A percentile compares a stretch with the other conserved stretches of the same genome.
phyloP scores from a whole-genome alignment of 1,140 invertebrate species.

The Myzus persicae region DNA sequence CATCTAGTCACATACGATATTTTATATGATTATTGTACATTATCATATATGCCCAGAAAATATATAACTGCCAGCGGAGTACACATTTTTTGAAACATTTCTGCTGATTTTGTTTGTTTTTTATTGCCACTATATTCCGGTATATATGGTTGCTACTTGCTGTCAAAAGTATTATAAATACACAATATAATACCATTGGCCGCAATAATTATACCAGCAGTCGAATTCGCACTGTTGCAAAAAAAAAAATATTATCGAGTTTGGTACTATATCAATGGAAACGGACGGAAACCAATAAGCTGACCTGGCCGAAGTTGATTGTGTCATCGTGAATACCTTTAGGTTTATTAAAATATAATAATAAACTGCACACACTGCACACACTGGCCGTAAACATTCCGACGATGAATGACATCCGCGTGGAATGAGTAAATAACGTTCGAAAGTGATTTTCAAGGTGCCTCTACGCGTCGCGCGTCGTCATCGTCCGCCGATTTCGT shows the following conservation, averaged over 20 bases:
- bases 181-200: background rate
- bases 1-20: background rate
- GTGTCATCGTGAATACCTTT: background rate
- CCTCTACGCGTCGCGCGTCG: background rate
- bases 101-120: background rate
- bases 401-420: slow-evolving; percentile 25
- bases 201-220: background rate
- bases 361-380: background rate
- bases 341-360: background rate
- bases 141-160: background rate
- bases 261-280: background rate
- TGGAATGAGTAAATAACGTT: slow-evolving; percentile 27
- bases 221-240: background rate
- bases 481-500: slow-evolving; percentile 6
- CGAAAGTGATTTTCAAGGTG: slow-evolving; percentile 36
- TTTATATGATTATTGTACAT: background rate
- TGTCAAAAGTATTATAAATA: background rate
- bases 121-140: background rate
- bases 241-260: background rate
- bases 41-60: background rate
- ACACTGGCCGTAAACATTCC: slow-evolving; percentile 5
- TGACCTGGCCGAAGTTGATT: too few relatives aligned
- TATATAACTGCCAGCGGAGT: background rate
- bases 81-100: background rate
- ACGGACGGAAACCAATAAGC: background rate